phyloP scores from a whole-genome alignment of 2,888 invertebrate species.

The Drosophila rubida region DNA sequence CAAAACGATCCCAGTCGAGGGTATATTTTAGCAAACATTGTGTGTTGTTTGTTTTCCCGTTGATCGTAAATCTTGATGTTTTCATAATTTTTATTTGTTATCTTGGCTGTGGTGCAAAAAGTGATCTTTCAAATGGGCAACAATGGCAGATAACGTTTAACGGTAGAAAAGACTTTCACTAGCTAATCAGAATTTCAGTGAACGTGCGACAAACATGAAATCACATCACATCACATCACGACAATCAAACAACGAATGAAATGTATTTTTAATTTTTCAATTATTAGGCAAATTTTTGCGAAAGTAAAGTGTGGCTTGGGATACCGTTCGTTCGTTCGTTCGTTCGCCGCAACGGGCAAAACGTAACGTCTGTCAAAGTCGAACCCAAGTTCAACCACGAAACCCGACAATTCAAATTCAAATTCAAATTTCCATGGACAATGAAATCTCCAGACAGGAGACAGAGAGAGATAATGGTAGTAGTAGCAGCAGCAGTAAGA shows the following conservation, averaged over 20 bases:
- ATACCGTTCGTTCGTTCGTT: conserved; percentile 48
- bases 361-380: conserved; percentile 1
- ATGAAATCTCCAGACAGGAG: not conserved
- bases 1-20: not conserved
- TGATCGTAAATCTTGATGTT: not conserved
- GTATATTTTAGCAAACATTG: not conserved
- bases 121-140: conserved; percentile 18
- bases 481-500: no score
- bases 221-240: conserved; percentile 11
- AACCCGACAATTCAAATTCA: conserved; percentile 4
- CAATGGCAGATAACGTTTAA: conserved; percentile 47
- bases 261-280: conserved; percentile 49
- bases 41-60: not conserved
- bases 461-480: not conserved
- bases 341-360: conserved; percentile 39
- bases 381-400: conserved; percentile 1
- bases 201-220: conserved; percentile 43
- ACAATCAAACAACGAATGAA: conserved; percentile 10
- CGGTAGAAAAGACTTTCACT: conserved; percentile 66
- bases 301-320: conserved; percentile 50
- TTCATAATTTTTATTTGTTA: not conserved
- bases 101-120: conserved; percentile 7
- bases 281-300: conserved; percentile 78
- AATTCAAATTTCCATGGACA: conserved; percentile 14
- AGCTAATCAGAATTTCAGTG: conserved; percentile 70